Evolutionary conservation across 2,888 invertebrate genomes (phyloP), one percentile per base, ranked within the genome.

Genomic region (Ochlodes sylvanus): DNA sequence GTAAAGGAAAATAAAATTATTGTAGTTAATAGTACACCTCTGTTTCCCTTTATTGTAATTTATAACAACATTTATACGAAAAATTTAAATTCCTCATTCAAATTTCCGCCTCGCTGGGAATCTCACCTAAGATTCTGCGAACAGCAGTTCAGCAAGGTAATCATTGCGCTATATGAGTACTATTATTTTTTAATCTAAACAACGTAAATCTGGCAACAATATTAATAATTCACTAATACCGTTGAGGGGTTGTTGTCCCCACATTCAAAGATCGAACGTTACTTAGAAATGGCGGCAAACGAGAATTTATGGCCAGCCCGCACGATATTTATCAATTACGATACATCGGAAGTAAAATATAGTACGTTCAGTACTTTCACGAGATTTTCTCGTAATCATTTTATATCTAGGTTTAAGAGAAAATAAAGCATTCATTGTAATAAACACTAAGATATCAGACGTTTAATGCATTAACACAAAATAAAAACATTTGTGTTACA

Each of bases 241-340:
- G 55, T 6, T 34, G 47, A 65, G 64, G 64, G 64, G 64, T 57
- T 65, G 57, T 50, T 56, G 56, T 63, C 63, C 64, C 57, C 56
- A 42, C 47, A 64, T 64, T 64, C 47, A 56, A 64, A 64, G 64
- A 64, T 64, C 32, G 64, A 64, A 64, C 56, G 56, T 64, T 56
- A 41, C 47, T 65, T 65, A 65, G 64, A 65, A 65, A 65, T 65
- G 57, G 64, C 64, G 64, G 64, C 64, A 65, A 65, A 65, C 57
- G 64, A 65, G 64, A 65, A 65, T 65, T 65, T 65, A 65, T 65
- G 64, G 47, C 14, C 56, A 17, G 21, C 47, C 58, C 47, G 56
- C 41, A 58, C 65, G 65, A 65, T 65, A 65, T 65, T 65, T 65
- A 65, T 65, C 65, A 54, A 66, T 66, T 66, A 66, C 65, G 65